Evolutionary conservation across 1,140 invertebrate species (phyloP), one percentile per base, ranked within the genome.

Genomic region (Drosophila lacteicornis): DNA sequence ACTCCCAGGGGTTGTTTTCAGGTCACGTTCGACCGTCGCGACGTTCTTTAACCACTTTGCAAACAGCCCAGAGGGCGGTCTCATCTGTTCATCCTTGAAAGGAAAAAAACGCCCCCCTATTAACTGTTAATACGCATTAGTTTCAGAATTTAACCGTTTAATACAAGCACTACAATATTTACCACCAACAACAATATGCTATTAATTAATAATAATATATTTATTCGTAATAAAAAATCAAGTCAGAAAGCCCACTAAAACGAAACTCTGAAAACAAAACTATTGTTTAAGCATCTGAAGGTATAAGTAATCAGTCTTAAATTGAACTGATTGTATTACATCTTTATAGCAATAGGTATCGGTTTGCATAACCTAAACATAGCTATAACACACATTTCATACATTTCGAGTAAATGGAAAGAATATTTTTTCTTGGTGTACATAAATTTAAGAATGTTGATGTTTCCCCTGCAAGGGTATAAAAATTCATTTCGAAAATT

Each of bases 1-100:
- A 19, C 17, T 63, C 47, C 79, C 27, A 33, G 59, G 83, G 83
- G 83, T 87, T 80, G 83, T 47, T 73, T 56, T 53, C 47, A 38
- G 60, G 45, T 75, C 53, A 55, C 67, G 15, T 57, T 9, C 19
- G 13, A 15, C 33, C 33, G 33, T 56, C 2, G 42, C 57, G 63
- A 69, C 69, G 75, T 67, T 45, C 65, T 69, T 75, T 59, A 63
- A 81, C 67, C 60, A 65, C 45, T 45, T 45, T 50, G 40, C 66
- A 42, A 56, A 56, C 33, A 56, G 13, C 33, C n/a, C 55, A 70
- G 59, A 69, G 71, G 71, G 68, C 66, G 75, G 68, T 65, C 46
- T 51, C 40, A 40, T 40, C 53, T 38, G 79, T 56, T 75, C 56
- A 78, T 46, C 56, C 43, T 69, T 62, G 36, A 74, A 62, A 62